A percentile compares a stretch with the other conserved stretches of the same genome.
phyloP scores from a whole-genome alignment of 2,113 vertebrate species.

The Pangasianodon gigas region DNA sequence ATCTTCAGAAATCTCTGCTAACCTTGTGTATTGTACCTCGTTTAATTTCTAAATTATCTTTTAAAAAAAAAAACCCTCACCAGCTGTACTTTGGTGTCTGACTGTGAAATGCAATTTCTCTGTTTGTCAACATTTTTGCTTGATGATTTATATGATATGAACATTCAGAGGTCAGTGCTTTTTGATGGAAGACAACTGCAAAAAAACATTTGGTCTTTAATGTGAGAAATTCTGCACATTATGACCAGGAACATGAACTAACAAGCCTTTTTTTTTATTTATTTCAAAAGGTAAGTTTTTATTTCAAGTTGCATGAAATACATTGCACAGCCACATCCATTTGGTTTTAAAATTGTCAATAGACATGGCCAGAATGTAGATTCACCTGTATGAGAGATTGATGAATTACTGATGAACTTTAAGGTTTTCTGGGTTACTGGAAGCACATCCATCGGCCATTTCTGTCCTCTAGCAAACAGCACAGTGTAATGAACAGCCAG shows the following conservation, averaged over 20 bases:
- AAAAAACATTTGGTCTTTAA: background rate
- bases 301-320: background rate
- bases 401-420: background rate
- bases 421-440: background rate
- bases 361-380: background rate
- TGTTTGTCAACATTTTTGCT: background rate
- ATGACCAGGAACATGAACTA: background rate
- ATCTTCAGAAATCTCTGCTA: background rate
- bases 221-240: background rate
- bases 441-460: background rate
- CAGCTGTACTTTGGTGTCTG: background rate
- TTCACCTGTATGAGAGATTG: background rate
- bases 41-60: background rate
- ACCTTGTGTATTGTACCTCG: background rate
- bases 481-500: background rate
- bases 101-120: background rate
- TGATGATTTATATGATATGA: background rate
- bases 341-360: background rate
- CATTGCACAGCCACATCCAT: background rate
- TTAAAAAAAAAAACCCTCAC: background rate
- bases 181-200: background rate
- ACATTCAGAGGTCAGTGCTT: background rate
- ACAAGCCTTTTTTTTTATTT: background rate
- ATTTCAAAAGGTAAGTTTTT: background rate
- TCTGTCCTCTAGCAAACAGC: background rate